Conservation (phyloP, 2,888 invertebrate species). For the Agriopis marginaria region DNA sequence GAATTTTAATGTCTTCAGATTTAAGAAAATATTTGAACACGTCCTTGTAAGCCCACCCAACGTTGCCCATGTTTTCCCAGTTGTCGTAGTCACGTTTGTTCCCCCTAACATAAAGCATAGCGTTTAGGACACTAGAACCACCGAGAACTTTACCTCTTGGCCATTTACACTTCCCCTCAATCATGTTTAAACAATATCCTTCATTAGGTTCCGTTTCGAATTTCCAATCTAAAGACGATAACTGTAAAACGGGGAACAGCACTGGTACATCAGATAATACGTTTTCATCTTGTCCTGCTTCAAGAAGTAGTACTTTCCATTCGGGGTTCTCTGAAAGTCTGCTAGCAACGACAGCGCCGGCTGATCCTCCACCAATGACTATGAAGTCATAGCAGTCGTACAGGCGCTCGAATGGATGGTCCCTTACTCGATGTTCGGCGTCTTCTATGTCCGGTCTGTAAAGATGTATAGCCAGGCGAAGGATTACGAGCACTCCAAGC, state of each 20-base stretch:
- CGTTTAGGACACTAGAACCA: slow-evolving; percentile 94
- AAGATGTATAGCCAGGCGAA: slow-evolving; percentile 88
- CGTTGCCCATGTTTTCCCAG: slow-evolving; percentile 92
- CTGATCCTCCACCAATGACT: slow-evolving; percentile 93
- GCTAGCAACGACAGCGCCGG: slow-evolving; percentile 92
- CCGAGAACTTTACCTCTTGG: slow-evolving; percentile 93
- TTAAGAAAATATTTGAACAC: slow-evolving; percentile 92
- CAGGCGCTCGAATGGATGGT: slow-evolving; percentile 83
- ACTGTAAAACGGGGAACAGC: slow-evolving; percentile 90
- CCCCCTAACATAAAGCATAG: slow-evolving; percentile 95
- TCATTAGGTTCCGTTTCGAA: slow-evolving; percentile 91
- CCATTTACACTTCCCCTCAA: slow-evolving; percentile 89
- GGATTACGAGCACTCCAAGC: slow-evolving; percentile 87
- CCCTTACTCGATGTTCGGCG: slow-evolving; percentile 86
- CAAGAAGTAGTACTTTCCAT: slow-evolving; percentile 91
- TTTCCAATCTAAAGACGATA: slow-evolving; percentile 93
- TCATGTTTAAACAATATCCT: slow-evolving; percentile 89
- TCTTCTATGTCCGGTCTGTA: slow-evolving; percentile 91
- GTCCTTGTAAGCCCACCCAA: slow-evolving; percentile 92
- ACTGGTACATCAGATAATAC: slow-evolving; percentile 90
- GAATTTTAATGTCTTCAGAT: slow-evolving; percentile 91
- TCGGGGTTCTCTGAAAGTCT: slow-evolving; percentile 90
- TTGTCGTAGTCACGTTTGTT: slow-evolving; percentile 93
- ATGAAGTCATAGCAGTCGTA: slow-evolving; percentile 91
- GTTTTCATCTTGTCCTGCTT: slow-evolving; percentile 92